Evolutionary conservation across 2,797 vertebrate genomes (phyloP).

Genomic region (Parotocinclus haroldoi): DNA sequence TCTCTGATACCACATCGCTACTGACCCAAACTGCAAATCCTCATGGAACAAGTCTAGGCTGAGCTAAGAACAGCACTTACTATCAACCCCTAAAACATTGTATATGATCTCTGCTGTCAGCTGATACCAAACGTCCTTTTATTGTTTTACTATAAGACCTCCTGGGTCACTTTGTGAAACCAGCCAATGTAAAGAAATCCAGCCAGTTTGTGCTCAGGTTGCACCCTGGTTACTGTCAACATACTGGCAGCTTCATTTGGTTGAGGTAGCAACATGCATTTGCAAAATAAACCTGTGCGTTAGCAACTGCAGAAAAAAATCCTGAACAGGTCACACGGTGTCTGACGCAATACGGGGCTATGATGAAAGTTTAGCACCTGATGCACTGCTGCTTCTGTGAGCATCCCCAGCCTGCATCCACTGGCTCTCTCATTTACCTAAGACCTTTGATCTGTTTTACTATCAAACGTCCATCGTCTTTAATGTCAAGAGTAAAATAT

Average conservation of each 20-base stretch:
- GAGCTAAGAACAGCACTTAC: too few species aligned
- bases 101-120: too few species aligned
- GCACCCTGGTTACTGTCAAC: conserved; percentile 26
- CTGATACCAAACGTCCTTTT: too few species aligned
- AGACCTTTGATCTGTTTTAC: background rate
- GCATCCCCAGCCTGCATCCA: background rate
- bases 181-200: too few species aligned
- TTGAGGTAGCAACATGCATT: background rate
- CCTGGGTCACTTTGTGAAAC: too few species aligned
- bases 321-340: conserved; percentile 19
- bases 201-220: background rate
- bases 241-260: conserved; percentile 4
- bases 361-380: conserved; percentile 4
- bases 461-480: background rate
- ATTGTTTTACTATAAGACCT: too few species aligned
- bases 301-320: conserved; percentile 15
- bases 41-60: too few species aligned
- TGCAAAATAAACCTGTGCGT: conserved; percentile 3
- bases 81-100: too few species aligned
- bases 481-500: background rate
- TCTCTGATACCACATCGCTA: too few species aligned
- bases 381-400: background rate
- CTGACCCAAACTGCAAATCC: too few species aligned
- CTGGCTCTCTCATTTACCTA: background rate
- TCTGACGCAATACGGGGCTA: conserved; percentile 44